These are phyloP conservation scores for Menura novaehollandiae DNA, from an alignment of 2,113 vertebrate genomes.

Conservation along the genomic window DNA sequence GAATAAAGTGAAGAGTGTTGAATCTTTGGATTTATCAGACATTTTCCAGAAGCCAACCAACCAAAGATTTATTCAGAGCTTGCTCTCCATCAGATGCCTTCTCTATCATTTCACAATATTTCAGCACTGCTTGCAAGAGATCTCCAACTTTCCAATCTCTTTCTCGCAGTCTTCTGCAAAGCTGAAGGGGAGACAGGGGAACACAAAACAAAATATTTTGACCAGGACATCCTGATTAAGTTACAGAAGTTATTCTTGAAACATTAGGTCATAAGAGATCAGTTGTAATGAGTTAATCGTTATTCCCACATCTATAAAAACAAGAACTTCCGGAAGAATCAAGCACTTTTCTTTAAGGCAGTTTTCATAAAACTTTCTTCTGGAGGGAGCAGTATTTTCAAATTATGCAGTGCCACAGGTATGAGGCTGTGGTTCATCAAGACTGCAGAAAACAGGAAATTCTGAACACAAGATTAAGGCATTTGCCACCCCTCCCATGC, in stretches of 20 bases:
- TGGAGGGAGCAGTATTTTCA: conserved; percentile 26
- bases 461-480: conserved; percentile 56
- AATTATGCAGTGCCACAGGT: conserved; percentile 42
- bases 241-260: conserved; percentile 14
- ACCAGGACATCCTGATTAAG: background rate
- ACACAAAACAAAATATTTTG: background rate
- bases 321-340: conserved; percentile 37
- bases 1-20: conserved; percentile 19
- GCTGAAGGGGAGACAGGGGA: conserved; percentile 66
- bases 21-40: conserved; percentile 66
- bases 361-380: conserved; percentile 13
- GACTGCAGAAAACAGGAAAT: conserved; percentile 63
- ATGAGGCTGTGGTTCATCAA: conserved; percentile 47
- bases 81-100: conserved; percentile 28
- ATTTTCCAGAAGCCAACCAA: conserved; percentile 88
- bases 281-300: conserved; percentile 12
- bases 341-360: background rate
- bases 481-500: conserved; percentile 53
- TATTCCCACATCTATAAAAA: conserved; percentile 54
- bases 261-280: conserved; percentile 2
- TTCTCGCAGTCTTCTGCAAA: conserved; percentile 82
- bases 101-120: conserved; percentile 80
- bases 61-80: conserved; percentile 73
- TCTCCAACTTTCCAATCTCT: conserved; percentile 86
- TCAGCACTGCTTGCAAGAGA: conserved; percentile 87